phyloP scores from a whole-genome alignment of 1,140 invertebrate species.

The Zelostemma sp. region DNA sequence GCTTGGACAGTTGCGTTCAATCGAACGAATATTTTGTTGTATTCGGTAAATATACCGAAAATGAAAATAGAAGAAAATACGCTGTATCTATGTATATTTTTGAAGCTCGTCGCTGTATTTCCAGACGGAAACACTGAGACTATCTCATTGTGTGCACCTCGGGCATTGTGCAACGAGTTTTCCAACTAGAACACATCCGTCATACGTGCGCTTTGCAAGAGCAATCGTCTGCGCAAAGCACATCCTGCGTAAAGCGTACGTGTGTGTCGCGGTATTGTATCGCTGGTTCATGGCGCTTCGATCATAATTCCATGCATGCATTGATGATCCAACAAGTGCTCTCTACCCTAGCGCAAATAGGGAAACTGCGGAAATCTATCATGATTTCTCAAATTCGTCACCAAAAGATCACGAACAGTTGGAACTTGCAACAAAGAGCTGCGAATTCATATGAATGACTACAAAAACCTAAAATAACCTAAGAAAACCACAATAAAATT shows the following conservation, averaged over 20 bases:
- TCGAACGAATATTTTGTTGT: not conserved
- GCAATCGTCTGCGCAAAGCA: constrained; percentile 45
- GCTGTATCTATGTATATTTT: constrained; percentile 47
- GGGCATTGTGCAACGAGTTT: constrained; percentile 50
- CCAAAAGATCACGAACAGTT: no score
- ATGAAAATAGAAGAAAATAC: constrained; percentile 35
- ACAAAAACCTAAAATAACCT: no score
- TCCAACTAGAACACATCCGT: constrained; percentile 51
- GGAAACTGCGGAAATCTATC: not conserved
- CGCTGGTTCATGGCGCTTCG: constrained; percentile 34
- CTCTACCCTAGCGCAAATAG: not conserved
- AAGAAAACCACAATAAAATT: no score
- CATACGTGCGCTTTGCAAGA: constrained; percentile 47
- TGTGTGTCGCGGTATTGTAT: constrained; percentile 28
- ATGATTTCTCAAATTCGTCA: no score
- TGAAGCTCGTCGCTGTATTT: constrained; percentile 44
- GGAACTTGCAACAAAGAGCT: no score
- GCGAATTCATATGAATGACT: no score
- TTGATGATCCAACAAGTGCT: constrained; percentile 8
- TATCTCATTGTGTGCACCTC: constrained; percentile 44
- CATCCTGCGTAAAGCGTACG: constrained; percentile 32
- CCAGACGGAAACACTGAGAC: constrained; percentile 45
- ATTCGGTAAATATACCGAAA: constrained; percentile 5
- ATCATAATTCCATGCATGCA: constrained; percentile 1
- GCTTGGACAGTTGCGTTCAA: no score